phyloP scores from a whole-genome alignment of 2,888 invertebrate genomes.

The Harmothoe impar region DNA sequence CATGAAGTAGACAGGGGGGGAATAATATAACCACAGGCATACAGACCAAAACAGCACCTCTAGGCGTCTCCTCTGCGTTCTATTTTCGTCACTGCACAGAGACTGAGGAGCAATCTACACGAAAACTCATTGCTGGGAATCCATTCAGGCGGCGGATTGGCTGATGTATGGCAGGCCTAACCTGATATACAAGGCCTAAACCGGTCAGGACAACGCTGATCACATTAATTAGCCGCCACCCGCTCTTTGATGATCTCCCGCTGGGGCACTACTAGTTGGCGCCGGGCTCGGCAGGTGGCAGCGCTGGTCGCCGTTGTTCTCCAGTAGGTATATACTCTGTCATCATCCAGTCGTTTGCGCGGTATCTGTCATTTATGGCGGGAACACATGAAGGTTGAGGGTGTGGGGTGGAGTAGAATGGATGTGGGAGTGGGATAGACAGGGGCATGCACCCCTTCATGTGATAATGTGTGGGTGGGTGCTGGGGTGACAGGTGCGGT shows the following conservation, averaged over 20 bases:
- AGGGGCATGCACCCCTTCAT: no score
- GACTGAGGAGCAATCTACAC: conserved; percentile 3
- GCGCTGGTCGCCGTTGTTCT: background rate
- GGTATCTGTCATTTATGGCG: no score
- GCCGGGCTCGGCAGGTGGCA: background rate
- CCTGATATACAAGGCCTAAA: conserved; percentile 19
- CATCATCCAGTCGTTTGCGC: background rate
- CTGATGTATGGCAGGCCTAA: conserved; percentile 31
- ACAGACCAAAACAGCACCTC: background rate
- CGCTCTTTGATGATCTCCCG: conserved; percentile 23
- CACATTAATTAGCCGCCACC: background rate
- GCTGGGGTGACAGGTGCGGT: no score
- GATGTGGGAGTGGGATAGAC: no score
- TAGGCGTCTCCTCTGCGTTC: background rate
- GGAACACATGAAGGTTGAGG: no score
- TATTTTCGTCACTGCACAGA: background rate
- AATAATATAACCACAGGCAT: no score
- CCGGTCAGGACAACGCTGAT: conserved; percentile 25
- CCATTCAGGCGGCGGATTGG: conserved; percentile 23
- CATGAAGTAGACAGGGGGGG: no score
- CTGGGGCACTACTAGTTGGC: background rate
- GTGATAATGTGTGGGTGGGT: no score
- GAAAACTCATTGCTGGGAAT: conserved; percentile 25
- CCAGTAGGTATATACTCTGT: background rate
- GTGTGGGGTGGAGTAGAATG: no score